These are phyloP conservation scores for Cantharis rustica DNA, from an alignment of 2,888 invertebrate genomes.

Conservation along the genomic window DNA sequence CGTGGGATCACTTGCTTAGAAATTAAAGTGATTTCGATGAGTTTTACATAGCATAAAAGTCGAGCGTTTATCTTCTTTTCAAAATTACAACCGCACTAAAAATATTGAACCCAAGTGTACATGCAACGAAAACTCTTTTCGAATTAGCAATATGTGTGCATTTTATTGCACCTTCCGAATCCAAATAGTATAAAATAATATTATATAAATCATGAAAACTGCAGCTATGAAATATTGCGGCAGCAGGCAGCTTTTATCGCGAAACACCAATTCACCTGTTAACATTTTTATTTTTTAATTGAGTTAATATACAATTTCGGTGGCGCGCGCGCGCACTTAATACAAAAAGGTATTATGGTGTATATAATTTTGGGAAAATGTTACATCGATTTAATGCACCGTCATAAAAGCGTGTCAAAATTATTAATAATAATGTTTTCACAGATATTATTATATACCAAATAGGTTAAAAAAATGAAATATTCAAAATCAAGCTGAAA, in stretches of 20 bases:
- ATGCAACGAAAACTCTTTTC: not conserved
- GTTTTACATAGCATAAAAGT: conserved; percentile 41
- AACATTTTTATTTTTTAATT: not conserved
- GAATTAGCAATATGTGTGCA: not conserved
- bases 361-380: not conserved
- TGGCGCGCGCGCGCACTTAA: no score
- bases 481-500: conserved; percentile 37
- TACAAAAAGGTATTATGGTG: no score
- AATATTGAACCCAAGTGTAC: not conserved
- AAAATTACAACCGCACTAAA: not conserved
- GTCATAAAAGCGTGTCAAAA: not conserved
- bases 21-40: conserved; percentile 45
- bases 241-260: not conserved
- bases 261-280: not conserved
- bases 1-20: conserved; percentile 50
- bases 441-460: not conserved
- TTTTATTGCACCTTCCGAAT: not conserved
- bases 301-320: not conserved
- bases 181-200: not conserved
- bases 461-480: conserved; percentile 25
- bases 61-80: conserved; percentile 11
- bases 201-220: not conserved
- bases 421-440: conserved; percentile 5
- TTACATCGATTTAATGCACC: not conserved
- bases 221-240: not conserved